phyloP scores from a whole-genome alignment of 2,113 vertebrate genomes.

The Heliornis fulica region DNA sequence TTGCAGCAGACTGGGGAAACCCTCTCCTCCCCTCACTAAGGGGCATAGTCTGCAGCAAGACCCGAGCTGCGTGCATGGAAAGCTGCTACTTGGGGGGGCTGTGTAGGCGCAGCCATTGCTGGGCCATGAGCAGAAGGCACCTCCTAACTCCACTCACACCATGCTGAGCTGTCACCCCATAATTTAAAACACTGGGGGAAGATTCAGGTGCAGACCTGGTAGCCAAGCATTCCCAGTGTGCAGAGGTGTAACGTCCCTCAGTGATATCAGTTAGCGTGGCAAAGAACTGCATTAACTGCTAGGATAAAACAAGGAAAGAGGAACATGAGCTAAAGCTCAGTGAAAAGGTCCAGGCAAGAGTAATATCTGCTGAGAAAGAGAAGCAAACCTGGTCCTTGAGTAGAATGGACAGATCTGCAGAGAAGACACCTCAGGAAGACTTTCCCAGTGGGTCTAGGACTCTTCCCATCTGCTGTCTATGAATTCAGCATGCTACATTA shows the following conservation, averaged over 20 bases:
- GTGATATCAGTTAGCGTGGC: background rate
- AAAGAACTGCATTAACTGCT: background rate
- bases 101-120: background rate
- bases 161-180: background rate
- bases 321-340: background rate
- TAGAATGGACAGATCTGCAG: background rate
- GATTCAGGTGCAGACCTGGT: background rate
- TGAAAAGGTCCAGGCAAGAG: background rate
- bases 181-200: background rate
- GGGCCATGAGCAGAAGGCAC: background rate
- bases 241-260: background rate
- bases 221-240: background rate
- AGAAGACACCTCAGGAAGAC: background rate
- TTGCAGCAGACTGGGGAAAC: background rate
- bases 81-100: background rate
- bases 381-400: background rate
- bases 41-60: background rate
- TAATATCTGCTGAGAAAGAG: background rate
- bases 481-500: background rate
- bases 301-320: background rate
- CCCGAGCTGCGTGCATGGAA: fast-evolving
- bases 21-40: background rate
- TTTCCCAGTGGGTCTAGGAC: background rate
- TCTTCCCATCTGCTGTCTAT: background rate
- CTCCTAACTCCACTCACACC: background rate